Conservation (phyloP, 2,113 vertebrate species). For the Vombatus ursinus region DNA sequence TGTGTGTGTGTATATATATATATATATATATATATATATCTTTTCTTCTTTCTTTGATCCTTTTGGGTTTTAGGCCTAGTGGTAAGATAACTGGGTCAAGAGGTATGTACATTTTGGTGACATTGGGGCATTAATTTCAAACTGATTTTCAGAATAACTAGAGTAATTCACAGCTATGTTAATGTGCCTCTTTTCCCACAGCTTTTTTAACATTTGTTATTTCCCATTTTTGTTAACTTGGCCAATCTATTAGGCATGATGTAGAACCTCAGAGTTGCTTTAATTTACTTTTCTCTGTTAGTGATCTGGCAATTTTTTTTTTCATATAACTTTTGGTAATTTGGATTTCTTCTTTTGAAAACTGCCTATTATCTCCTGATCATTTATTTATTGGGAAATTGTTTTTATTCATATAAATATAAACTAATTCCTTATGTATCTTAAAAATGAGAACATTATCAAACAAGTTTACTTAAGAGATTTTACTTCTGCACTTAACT, state of each 20-base stretch:
- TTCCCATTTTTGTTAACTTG: neutral
- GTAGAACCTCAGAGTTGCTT: neutral
- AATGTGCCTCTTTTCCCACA: neutral
- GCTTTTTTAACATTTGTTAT: neutral
- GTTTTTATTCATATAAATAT: neutral
- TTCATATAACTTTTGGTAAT: neutral
- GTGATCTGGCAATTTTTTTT: neutral
- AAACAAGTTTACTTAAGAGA: neutral
- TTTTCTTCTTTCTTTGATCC: neutral
- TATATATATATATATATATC: too few relatives aligned
- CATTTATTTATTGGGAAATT: neutral
- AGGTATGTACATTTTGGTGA: neutral
- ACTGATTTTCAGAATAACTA: neutral
- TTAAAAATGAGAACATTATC: neutral
- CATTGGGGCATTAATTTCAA: neutral
- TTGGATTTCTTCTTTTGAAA: neutral
- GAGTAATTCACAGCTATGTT: neutral
- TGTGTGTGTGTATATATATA: too few relatives aligned
- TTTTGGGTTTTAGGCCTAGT: neutral
- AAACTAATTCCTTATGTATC: neutral
- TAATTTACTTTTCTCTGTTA: neutral
- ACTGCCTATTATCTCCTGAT: neutral
- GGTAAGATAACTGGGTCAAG: neutral
- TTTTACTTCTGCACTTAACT: neutral
- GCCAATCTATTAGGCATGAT: neutral